Evolutionary conservation across 2,888 invertebrate species (phyloP).

Genomic region (Lissonota sp.): DNA sequence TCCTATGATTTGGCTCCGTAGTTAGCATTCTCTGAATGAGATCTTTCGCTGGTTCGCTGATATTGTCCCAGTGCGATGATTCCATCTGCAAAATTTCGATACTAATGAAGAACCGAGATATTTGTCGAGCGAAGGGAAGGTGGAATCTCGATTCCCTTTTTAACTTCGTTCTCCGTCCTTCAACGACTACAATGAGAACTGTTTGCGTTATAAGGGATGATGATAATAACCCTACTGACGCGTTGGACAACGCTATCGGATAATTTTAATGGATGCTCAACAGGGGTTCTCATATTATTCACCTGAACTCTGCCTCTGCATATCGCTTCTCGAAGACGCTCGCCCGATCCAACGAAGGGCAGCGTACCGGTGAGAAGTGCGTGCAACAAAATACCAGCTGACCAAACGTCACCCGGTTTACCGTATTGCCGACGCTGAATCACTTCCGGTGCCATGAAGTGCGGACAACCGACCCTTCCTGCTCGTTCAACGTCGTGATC

Average conservation of each 20-base stretch:
- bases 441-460: slow-evolving; percentile 99
- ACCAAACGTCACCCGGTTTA: slow-evolving; percentile 99
- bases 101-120: background rate
- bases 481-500: slow-evolving; percentile 59
- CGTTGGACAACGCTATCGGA: slow-evolving; percentile 10
- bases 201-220: slow-evolving; percentile 19
- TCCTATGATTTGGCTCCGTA: slow-evolving; percentile 95
- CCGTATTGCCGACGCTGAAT: slow-evolving; percentile 95
- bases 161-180: slow-evolving; percentile 16
- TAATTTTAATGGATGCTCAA: slow-evolving; percentile 17
- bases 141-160: slow-evolving; percentile 13
- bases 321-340: slow-evolving; percentile 96
- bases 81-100: slow-evolving; percentile 88
- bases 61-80: slow-evolving; percentile 94
- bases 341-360: slow-evolving; percentile 97
- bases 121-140: slow-evolving; percentile 13
- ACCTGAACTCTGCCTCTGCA: slow-evolving; percentile 92
- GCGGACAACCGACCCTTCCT: slow-evolving; percentile 98
- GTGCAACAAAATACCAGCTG: slow-evolving; percentile 97
- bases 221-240: slow-evolving; percentile 50
- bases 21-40: slow-evolving; percentile 96
- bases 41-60: slow-evolving; percentile 98
- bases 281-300: slow-evolving; percentile 53
- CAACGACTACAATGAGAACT: slow-evolving; percentile 35
- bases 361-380: slow-evolving; percentile 96